Base-by-base conservation (phyloP, 2,888 invertebrate genomes). In the Choreutis nemorana region DNA sequence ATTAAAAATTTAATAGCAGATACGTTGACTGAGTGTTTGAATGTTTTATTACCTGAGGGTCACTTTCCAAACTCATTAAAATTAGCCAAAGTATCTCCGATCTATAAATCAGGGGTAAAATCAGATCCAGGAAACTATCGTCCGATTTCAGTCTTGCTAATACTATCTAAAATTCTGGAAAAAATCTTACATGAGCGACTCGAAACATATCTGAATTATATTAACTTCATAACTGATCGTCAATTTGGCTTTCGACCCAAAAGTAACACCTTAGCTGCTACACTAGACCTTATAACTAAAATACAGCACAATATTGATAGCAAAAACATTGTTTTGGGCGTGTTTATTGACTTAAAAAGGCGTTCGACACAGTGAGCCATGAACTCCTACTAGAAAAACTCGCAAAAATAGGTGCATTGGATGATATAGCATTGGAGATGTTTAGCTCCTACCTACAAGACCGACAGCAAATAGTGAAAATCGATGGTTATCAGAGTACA, bases 271-370 rank as follows among this genome's bases (percentile, higher is more conserved):
- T 14, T 30, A 4, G 21, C 30, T 8, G 30, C 33, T 8, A 25
- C 28, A 11, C 13, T 28, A 8, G 33, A 28, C 10, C 5, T 34
- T 7, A 16, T 30, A 10, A 33, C 30, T 10, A 27, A 30, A 13
- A 11, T 34, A 13, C 30, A 28, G 9, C 20, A n/a, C 9, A 30
- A 23, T 14, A 30, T 33, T 10, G 33, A 33, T 10, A 20, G 12
- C 9, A 30, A 26, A 12, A 28, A 28, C 3, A 28, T 34, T 4
- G 27, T 8, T n/a, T 10, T 34, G 6, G 30, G 33, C 2, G 20
- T 34, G 3, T 33, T 33, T 24, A 21, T 32, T 1, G 32, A 32
- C 13, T 13, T 32, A 25, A 32, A 23, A 29, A 29, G 21, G 29
- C 25, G 3, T 25, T 29, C 13, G 20, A 25, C 11, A 18, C 18